Percentiles rank a stretch among this genome's conserved stretches.
Conservation (phyloP, 2,888 invertebrate genomes). For the Chrysomela aeneicollis region DNA sequence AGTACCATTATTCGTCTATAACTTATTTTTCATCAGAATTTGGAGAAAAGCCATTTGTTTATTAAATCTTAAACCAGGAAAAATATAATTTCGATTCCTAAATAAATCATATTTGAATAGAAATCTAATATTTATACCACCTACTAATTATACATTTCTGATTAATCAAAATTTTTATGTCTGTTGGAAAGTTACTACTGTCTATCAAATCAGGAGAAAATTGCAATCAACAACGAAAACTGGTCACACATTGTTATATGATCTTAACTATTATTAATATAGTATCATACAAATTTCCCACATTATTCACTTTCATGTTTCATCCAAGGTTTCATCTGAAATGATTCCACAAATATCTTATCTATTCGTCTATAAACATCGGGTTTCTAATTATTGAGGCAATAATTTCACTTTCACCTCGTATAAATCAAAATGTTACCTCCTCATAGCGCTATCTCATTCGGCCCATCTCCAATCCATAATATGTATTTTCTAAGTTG, state of each 20-base stretch:
- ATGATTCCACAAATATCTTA: neutral
- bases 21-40: too few species aligned
- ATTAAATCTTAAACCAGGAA: too few species aligned
- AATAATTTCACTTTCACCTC: neutral
- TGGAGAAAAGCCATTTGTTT: too few species aligned
- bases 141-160: too few species aligned
- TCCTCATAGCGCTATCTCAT: neutral
- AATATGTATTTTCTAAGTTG: neutral
- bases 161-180: too few species aligned
- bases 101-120: too few species aligned
- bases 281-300: neutral
- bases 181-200: too few species aligned
- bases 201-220: slow-evolving; percentile 2
- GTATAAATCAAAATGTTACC: neutral
- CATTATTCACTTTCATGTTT: neutral
- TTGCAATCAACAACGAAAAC: slow-evolving; percentile 2
- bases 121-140: too few species aligned
- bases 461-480: neutral
- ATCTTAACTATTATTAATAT: too few species aligned
- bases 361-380: neutral
- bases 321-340: neutral
- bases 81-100: too few species aligned
- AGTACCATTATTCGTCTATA: too few species aligned
- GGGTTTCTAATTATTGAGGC: neutral
- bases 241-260: too few species aligned